Base-by-base conservation (phyloP, 1,140 invertebrate species). In the Arctopsyche grandis region DNA sequence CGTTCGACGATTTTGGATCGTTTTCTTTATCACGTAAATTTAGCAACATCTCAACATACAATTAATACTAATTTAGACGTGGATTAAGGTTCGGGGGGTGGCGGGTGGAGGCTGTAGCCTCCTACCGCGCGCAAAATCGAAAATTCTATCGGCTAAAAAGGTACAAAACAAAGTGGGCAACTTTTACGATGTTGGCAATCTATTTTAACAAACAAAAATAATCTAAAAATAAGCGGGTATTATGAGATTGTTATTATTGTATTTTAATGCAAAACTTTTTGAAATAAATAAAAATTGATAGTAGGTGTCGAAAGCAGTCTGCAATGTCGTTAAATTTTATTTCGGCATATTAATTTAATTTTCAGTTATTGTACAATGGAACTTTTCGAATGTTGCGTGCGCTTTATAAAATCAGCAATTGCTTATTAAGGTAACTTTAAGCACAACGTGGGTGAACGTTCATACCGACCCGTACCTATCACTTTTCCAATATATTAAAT, bases 41-140 rank as follows among this genome's bases (percentile, higher is more conserved):
- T 7, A 38, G 29, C 29, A 38, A 38, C 29, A 38, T 38, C 29
- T 7, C 29, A 38, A 38, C 29, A 38, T 7, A 60, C 19, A 60
- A 60, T 60, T 60, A 60, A 60, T 60, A 60, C 56, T 21, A 60
- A 60, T 60, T 60, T 19, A 60, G 9, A 19, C 16, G 7, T 21
- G 21, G 56, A 60, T 60, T 21, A 21, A 60, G 21, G 56, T 19
- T 19, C 5, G 19, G 63, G 63, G 21, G 63, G 22, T 66, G 22
- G 56, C 26, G 0, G 19, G 16, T 52, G 48, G 48, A 52, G 48
- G 48, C 48, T 52, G 48, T 52, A 52, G 12, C 48, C 48, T 52
- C 12, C 44, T 7, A 5, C 44, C 44, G 5, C 44, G 12, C 44
- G 44, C 12, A 14, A 52, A 52, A 14, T 52, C 48, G 5, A 60